These are phyloP conservation scores for Gortyna flavago DNA, from an alignment of 2,888 invertebrate species.

Conservation along the genomic window DNA sequence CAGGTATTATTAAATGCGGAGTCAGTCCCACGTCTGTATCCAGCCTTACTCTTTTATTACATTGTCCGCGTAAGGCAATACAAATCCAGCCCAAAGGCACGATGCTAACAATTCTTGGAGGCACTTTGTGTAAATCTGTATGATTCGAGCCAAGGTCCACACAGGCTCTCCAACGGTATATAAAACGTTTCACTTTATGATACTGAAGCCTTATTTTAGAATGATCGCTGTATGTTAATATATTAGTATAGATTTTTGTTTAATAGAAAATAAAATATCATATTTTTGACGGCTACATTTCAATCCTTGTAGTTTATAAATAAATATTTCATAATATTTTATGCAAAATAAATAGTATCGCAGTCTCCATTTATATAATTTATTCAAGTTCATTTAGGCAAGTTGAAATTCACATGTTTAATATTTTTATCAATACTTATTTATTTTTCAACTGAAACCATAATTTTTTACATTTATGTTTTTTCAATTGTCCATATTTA, in stretches of 20 bases:
- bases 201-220: slow-evolving; percentile 33
- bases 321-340: slow-evolving; percentile 3
- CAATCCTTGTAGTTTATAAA: not conserved
- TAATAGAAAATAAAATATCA: not conserved
- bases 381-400: not conserved
- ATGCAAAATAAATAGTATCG: not conserved
- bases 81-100: slow-evolving; percentile 56
- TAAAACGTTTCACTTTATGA: slow-evolving; percentile 65
- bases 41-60: slow-evolving; percentile 58
- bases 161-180: slow-evolving; percentile 57
- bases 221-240: slow-evolving; percentile 12
- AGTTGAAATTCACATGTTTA: not conserved
- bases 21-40: slow-evolving; percentile 3
- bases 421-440: not conserved
- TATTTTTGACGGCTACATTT: not conserved
- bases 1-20: not conserved
- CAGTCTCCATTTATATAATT: slow-evolving; percentile 3
- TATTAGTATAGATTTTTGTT: slow-evolving; percentile 24
- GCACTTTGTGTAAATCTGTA: slow-evolving; percentile 63
- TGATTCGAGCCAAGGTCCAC: slow-evolving; percentile 49
- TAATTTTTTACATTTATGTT: slow-evolving; percentile 2
- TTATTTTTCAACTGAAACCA: not conserved
- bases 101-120: slow-evolving; percentile 66
- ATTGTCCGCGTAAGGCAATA: slow-evolving; percentile 49
- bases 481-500: not conserved